These are phyloP conservation scores for Corythornis cristatus DNA, from an alignment of 2,113 vertebrate genomes.

Conservation along the genomic window DNA sequence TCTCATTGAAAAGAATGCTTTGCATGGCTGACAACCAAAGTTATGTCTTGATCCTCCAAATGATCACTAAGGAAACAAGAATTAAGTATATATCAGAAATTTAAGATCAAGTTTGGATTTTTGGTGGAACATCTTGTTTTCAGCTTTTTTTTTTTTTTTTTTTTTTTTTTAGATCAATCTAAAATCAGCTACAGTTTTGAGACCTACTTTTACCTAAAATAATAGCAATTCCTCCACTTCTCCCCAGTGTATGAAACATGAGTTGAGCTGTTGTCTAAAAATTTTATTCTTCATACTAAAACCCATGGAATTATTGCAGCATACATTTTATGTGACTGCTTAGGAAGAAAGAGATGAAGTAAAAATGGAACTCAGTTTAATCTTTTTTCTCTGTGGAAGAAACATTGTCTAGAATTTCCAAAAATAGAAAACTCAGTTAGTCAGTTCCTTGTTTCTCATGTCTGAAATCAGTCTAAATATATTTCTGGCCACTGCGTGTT, in stretches of 20 bases:
- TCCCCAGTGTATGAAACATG: accelerated
- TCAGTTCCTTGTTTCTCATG: background rate
- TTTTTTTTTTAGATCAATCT: background rate
- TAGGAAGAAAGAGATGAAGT: background rate
- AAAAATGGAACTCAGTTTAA: background rate
- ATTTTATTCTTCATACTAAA: background rate
- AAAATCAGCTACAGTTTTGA: background rate
- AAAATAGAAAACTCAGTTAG: background rate
- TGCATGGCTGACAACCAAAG: background rate
- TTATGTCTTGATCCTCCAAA: background rate
- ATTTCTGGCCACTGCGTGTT: background rate
- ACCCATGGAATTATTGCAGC: background rate
- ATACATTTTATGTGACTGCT: background rate
- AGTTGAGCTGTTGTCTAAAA: background rate
- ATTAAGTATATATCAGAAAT: background rate
- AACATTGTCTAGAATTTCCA: background rate
- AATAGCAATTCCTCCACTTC: background rate
- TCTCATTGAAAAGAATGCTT: accelerated
- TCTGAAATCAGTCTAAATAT: background rate
- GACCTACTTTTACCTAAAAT: background rate
- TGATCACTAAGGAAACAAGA: background rate
- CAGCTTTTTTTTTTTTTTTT: background rate
- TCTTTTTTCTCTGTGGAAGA: background rate
- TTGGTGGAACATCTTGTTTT: background rate
- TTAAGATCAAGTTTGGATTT: background rate